Conservation (phyloP, 2,113 vertebrate species). For the Hystrix cristata region DNA sequence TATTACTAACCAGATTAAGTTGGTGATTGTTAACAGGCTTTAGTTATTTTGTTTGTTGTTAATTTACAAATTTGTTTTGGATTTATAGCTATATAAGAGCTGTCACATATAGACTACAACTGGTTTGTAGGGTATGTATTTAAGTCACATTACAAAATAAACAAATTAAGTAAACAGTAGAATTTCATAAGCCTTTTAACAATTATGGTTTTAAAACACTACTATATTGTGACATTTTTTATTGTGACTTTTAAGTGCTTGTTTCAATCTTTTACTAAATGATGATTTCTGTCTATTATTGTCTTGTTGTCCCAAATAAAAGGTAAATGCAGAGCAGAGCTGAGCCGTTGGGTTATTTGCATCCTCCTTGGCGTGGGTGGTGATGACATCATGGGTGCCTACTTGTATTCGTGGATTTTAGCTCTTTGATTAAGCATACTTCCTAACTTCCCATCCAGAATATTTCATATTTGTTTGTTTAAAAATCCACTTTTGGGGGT, state of each 20-base stretch:
- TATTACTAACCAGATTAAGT: neutral
- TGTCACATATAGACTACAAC: neutral
- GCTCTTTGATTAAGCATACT: neutral
- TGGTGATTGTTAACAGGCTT: neutral
- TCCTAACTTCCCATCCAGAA: neutral
- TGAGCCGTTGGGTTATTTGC: neutral
- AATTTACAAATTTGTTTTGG: constrained; percentile 1
- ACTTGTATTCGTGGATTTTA: neutral
- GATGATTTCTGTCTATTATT: constrained; percentile 28
- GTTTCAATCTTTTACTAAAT: constrained; percentile 23
- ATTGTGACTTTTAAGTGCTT: neutral
- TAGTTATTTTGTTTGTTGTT: constrained; percentile 17
- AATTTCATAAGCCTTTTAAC: neutral
- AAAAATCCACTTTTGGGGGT: neutral
- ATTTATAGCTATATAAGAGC: constrained; percentile 1
- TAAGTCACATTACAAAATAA: neutral
- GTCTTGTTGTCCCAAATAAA: neutral
- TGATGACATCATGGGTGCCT: neutral
- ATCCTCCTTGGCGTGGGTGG: neutral
- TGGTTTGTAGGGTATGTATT: neutral
- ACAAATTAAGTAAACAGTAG: constrained; percentile 25
- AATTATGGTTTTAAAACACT: neutral
- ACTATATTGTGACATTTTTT: constrained; percentile 38
- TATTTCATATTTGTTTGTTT: neutral
- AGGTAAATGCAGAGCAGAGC: neutral